A percentile compares a stretch with the other conserved stretches of the same genome.
These are phyloP conservation scores for Cerastis rubricosa DNA, from an alignment of 2,888 invertebrate species.

Conservation along the genomic window DNA sequence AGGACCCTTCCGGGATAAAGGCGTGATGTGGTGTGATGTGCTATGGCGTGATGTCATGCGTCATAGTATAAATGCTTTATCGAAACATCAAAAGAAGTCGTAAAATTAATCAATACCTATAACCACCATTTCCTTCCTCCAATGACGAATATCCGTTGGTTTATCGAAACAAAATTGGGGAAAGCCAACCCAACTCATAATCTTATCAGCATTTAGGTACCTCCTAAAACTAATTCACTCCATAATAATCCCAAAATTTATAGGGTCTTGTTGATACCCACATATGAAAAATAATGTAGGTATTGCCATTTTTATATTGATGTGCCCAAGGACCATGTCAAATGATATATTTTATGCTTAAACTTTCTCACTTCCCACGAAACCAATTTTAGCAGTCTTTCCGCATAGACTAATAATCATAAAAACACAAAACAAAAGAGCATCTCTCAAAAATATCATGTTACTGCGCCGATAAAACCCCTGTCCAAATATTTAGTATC, in stretches of 20 bases:
- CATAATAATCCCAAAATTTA: not conserved
- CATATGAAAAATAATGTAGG: too few species aligned
- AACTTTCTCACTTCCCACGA: conserved; percentile 65
- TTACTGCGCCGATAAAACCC: conserved; percentile 87
- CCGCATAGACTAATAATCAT: conserved; percentile 87
- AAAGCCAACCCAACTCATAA: conserved; percentile 7
- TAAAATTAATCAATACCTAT: not conserved
- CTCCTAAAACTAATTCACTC: not conserved
- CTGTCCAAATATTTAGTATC: conserved; percentile 90
- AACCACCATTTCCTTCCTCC: conserved; percentile 14
- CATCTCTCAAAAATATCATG: conserved; percentile 87
- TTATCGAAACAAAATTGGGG: not conserved
- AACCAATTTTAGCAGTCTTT: conserved; percentile 84
- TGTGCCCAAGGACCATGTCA: not conserved
- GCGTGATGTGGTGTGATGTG: not conserved
- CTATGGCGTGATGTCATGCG: not conserved
- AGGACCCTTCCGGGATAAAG: not conserved
- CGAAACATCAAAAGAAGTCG: not conserved
- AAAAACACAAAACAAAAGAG: conserved; percentile 85
- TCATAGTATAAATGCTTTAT: not conserved
- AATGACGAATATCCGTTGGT: conserved; percentile 33
- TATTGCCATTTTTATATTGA: not conserved
- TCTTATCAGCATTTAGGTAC: not conserved
- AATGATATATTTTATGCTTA: conserved; percentile 39
- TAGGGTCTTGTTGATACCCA: not conserved